Percentiles rank a stretch among this genome's conserved stretches.
These are phyloP conservation scores for Hippocampus zosterae DNA, from an alignment of 2,113 vertebrate species.

Conservation along the genomic window DNA sequence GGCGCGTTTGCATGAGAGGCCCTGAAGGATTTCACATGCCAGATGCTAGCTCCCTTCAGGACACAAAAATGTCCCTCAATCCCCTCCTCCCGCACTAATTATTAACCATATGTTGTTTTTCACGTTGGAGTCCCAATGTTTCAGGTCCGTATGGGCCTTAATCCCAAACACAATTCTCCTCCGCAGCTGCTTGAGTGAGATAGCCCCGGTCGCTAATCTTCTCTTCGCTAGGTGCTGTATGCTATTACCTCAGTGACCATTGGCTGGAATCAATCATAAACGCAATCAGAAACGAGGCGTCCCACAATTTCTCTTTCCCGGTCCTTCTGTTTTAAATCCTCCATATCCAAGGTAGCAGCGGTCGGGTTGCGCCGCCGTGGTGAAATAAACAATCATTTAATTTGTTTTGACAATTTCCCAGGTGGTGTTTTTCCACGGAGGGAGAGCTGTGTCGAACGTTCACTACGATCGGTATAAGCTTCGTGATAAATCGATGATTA, in stretches of 20 bases:
- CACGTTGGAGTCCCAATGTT: constrained; percentile 13
- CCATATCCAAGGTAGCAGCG: constrained; percentile 55
- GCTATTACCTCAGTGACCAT: constrained; percentile 54
- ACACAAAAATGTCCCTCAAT: constrained; percentile 24
- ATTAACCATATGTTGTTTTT: constrained; percentile 40
- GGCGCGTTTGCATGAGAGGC: constrained; percentile 11
- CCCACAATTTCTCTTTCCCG: constrained; percentile 33
- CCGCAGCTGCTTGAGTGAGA: constrained; percentile 36
- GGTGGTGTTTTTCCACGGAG: constrained; percentile 18
- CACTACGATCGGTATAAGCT: constrained; percentile 21
- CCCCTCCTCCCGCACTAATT: neutral
- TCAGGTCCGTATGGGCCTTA: constrained; percentile 6
- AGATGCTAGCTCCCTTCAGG: constrained; percentile 40
- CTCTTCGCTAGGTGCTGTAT: constrained; percentile 52
- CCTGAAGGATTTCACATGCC: constrained; percentile 30
- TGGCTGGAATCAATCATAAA: constrained; percentile 51
- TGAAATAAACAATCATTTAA: constrained; percentile 45
- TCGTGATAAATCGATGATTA: constrained; percentile 43
- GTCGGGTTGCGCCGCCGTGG: constrained; percentile 13
- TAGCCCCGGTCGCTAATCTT: constrained; percentile 49
- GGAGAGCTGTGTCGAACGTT: constrained; percentile 23
- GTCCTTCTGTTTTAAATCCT: constrained; percentile 36
- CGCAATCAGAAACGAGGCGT: constrained; percentile 46
- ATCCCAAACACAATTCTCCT: constrained; percentile 4
- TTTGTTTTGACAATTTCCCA: constrained; percentile 52